Percentiles rank a stretch among this genome's conserved stretches.
phyloP scores from a whole-genome alignment of 92 coral and sea anemone genomes.

The Plumapathes pennacea region DNA sequence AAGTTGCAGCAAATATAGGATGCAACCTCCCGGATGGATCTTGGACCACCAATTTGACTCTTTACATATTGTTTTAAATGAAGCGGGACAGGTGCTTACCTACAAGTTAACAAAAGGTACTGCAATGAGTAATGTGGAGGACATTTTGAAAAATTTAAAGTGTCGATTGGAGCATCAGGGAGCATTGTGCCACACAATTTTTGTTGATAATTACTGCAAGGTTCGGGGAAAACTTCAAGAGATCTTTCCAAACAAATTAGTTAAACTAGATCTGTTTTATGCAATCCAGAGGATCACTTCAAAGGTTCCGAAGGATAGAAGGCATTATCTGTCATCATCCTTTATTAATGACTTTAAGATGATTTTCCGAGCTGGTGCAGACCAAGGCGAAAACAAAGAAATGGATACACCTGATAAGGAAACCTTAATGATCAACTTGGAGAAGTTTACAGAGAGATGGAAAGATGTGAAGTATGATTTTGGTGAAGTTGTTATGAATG shows the following conservation, averaged over 20 bases:
- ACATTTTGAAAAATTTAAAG: slow-evolving; percentile 18
- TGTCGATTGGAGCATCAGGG: slow-evolving; percentile 13
- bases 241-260: slow-evolving; percentile 22
- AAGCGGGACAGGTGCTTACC: slow-evolving; percentile 20
- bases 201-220: slow-evolving; percentile 31
- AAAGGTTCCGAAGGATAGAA: slow-evolving; percentile 14
- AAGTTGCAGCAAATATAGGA: slow-evolving; percentile 30
- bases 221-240: slow-evolving; percentile 19
- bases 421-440: slow-evolving; percentile 14
- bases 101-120: slow-evolving; percentile 36
- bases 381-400: slow-evolving; percentile 25
- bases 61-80: slow-evolving; percentile 11
- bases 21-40: slow-evolving; percentile 31
- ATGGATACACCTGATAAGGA: slow-evolving; percentile 28
- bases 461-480: slow-evolving; percentile 26
- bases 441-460: slow-evolving; percentile 35
- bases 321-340: slow-evolving; percentile 23
- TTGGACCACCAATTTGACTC: slow-evolving; percentile 29
- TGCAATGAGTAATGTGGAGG: slow-evolving; percentile 22
- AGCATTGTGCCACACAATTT: slow-evolving; percentile 12
- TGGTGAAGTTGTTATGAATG: slow-evolving; percentile 35
- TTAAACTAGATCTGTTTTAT: slow-evolving; percentile 31
- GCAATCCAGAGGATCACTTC: slow-evolving; percentile 24
- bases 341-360: slow-evolving; percentile 33
- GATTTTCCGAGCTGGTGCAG: slow-evolving; percentile 21